phyloP scores from a whole-genome alignment of 2,797 vertebrate species.

The Aviceda cuculoides region DNA sequence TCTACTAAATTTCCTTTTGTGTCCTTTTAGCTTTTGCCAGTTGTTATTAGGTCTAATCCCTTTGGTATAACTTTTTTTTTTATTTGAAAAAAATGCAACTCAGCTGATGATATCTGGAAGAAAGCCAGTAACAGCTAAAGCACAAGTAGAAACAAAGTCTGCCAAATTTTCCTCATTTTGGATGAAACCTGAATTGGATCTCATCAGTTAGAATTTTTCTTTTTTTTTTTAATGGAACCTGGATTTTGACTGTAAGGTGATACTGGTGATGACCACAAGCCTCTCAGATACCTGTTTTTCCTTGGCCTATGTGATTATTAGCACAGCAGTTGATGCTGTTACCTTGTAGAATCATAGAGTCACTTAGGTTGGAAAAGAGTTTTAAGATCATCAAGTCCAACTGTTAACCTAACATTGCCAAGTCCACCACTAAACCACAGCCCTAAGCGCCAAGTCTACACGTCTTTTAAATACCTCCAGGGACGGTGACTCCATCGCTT shows the following conservation, averaged over 20 bases:
- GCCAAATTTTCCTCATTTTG: background rate
- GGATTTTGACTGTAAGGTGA: background rate
- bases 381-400: background rate
- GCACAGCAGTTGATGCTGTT: background rate
- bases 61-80: background rate
- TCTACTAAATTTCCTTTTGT: background rate
- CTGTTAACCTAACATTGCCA: background rate
- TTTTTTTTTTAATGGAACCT: background rate
- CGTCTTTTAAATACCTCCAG: background rate
- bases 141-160: background rate
- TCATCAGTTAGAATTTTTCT: background rate
- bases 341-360: background rate
- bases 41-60: background rate
- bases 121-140: background rate
- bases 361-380: background rate
- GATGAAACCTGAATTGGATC: background rate
- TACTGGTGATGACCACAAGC: background rate
- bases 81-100: background rate
- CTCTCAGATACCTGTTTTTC: background rate
- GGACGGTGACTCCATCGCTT: background rate
- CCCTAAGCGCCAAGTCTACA: rapidly evolving
- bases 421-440: background rate
- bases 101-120: background rate
- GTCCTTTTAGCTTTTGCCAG: background rate
- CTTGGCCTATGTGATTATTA: background rate